Base-by-base conservation (phyloP, 2,888 invertebrate genomes). In the Oeneis ivallda region DNA sequence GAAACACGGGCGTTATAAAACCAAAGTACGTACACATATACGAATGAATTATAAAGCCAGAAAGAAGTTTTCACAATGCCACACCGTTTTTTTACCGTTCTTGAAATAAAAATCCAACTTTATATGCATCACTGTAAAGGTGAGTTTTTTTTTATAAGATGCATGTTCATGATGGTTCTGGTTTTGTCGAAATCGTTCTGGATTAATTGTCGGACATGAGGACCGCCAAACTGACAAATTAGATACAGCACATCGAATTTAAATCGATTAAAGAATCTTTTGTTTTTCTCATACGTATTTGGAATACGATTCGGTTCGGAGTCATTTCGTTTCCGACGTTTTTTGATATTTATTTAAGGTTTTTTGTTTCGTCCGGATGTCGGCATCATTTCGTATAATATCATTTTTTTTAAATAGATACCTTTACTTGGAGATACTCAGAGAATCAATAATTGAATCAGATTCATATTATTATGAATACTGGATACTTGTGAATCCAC, bases 221-320 rank as follows among this genome's bases (percentile, higher is more conserved):
- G 79, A 80, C 76, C 76, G 78, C 81, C 83, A 83, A 79, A 78
- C 82, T 82, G 85, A 91, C 89, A 89, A 90, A 91, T 91, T 88
- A 83, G 81, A 81, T 86, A 89, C 90, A 89, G 77, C 82, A 78
- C 79, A 81, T 84, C 80, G 83, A 79, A 84, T 85, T 81, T 73
- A 76, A 84, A 83, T 82, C 82, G 76, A 76, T 75, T 75, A 79
- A 74, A 75, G 77, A 74, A 71, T 77, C 76, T 77, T 77, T 74
- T 73, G 75, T 76, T 76, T 76, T 78, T 77, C 77, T 69, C 74
- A 68, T 72, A 76, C 73, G 75, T 71, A 67, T 73, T 72, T 77
- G 76, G 75, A 72, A 74, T 71, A 74, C 72, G 72, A 69, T 71
- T 69, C 39, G 63, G 57, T 64, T 57, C 63, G 68, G 65, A 66